These are phyloP conservation scores for Cyprinella venusta DNA, from an alignment of 2,797 vertebrate species.

Conservation along the genomic window DNA sequence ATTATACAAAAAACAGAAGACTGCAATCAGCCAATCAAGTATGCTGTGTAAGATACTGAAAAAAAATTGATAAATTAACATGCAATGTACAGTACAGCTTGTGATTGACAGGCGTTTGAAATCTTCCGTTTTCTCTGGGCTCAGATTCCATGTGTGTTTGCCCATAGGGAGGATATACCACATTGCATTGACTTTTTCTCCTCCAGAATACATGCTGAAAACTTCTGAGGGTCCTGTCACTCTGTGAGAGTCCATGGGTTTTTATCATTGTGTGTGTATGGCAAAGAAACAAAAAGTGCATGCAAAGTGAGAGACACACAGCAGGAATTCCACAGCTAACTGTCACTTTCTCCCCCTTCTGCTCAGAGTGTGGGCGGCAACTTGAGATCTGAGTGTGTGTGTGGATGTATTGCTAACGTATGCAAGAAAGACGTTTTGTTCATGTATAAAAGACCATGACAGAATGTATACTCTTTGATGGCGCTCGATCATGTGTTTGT, in stretches of 20 bases:
- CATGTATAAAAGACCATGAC: conserved; percentile 31
- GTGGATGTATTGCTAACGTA: conserved; percentile 17
- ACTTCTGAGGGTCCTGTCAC: conserved; percentile 37
- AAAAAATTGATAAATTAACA: not conserved
- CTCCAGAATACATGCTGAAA: conserved; percentile 31
- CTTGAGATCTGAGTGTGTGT: conserved; percentile 2
- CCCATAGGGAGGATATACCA: not conserved
- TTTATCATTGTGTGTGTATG: conserved; percentile 51
- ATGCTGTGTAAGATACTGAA: not conserved
- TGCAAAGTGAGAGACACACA: conserved; percentile 58
- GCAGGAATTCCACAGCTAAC: conserved; percentile 59
- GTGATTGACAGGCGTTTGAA: conserved; percentile 1
- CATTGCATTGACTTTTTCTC: conserved; percentile 10
- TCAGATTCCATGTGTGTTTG: not conserved
- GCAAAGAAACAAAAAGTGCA: conserved; percentile 47
- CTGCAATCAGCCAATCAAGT: not conserved
- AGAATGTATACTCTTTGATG: conserved; percentile 37
- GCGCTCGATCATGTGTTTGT: conserved; percentile 40
- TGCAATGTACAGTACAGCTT: not conserved
- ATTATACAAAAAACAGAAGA: too few species aligned
- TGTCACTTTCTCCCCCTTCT: conserved; percentile 53
- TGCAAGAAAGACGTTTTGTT: conserved; percentile 23
- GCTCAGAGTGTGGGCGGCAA: conserved; percentile 41
- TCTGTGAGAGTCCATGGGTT: conserved; percentile 41
- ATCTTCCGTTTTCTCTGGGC: not conserved